phyloP scores from a whole-genome alignment of 1,140 invertebrate genomes.

The Dinothrombium tinctorium region DNA sequence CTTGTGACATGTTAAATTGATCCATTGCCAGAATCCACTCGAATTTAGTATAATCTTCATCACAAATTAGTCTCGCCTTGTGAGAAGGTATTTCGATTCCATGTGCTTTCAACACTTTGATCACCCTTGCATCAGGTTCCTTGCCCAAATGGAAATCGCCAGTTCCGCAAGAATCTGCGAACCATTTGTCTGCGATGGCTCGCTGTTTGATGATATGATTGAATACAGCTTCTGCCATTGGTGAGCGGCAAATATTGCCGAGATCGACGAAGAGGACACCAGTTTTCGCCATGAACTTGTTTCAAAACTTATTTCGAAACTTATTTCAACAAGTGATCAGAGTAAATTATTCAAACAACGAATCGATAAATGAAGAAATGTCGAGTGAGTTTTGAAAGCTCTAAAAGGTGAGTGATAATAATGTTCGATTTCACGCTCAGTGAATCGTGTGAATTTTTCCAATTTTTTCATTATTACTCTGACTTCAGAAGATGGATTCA shows the following conservation, averaged over 20 bases:
- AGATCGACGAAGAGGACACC: slow-evolving; percentile 15
- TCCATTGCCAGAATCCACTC: slow-evolving; percentile 83
- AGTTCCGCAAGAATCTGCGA: slow-evolving; percentile 64
- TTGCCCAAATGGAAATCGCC: slow-evolving; percentile 60
- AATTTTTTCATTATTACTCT: too few relatives aligned
- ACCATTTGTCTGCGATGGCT: slow-evolving; percentile 30
- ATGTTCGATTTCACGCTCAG: too few relatives aligned
- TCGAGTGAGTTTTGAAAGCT: too few relatives aligned
- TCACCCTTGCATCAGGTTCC: slow-evolving; percentile 46
- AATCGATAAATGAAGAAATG: too few relatives aligned
- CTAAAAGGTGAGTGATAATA: too few relatives aligned
- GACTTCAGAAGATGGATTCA: too few relatives aligned
- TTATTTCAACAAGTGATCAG: too few relatives aligned
- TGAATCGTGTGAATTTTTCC: too few relatives aligned
- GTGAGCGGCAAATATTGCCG: slow-evolving; percentile 71
- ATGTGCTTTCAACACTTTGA: slow-evolving; percentile 40
- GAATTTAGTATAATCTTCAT: slow-evolving; percentile 45
- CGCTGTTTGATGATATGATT: slow-evolving; percentile 36
- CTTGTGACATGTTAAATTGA: slow-evolving; percentile 42
- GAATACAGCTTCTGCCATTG: slow-evolving; percentile 79
- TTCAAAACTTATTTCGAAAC: too few relatives aligned
- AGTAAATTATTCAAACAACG: too few relatives aligned
- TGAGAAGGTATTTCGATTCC: slow-evolving; percentile 41
- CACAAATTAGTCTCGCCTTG: slow-evolving; percentile 40
- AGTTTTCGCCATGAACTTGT: too few relatives aligned